Conservation (phyloP, 1,140 invertebrate genomes). For the Oryctes rhinoceros region DNA sequence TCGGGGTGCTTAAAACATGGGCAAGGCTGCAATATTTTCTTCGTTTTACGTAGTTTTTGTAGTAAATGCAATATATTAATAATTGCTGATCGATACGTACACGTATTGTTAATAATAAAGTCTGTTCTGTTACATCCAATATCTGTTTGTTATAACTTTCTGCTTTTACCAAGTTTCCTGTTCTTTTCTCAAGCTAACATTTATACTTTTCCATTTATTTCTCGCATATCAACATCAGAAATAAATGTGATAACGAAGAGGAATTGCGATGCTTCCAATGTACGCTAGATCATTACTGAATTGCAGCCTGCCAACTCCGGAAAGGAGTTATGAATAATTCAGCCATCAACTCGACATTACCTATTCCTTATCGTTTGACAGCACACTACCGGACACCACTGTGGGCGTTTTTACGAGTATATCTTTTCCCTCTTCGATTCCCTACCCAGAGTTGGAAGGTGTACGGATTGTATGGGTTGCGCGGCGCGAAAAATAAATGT, state of each 20-base stretch:
- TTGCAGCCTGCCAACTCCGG: slow-evolving; percentile 1
- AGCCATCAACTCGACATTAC: background rate
- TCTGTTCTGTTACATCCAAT: background rate
- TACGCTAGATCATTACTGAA: background rate
- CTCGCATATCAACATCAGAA: background rate
- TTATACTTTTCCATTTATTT: background rate
- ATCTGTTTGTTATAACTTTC: background rate
- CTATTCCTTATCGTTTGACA: slow-evolving; percentile 3
- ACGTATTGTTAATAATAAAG: no score
- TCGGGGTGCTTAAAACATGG: no score
- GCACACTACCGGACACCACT: background rate
- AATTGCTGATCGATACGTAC: no score
- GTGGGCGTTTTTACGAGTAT: slow-evolving; percentile 13
- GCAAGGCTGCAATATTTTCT: no score
- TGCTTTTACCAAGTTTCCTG: background rate
- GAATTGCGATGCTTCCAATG: background rate
- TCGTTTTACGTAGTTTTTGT: no score
- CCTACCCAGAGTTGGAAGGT: background rate
- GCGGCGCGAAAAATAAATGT: background rate
- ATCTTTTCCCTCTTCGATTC: background rate
- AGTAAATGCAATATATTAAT: no score
- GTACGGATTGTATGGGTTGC: background rate
- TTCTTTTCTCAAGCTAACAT: background rate
- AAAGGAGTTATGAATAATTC: background rate
- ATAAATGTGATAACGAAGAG: background rate